A percentile compares a stretch with the other conserved stretches of the same genome.
phyloP scores from a whole-genome alignment of 2,113 vertebrate species.

The Tenrec ecaudatus region DNA sequence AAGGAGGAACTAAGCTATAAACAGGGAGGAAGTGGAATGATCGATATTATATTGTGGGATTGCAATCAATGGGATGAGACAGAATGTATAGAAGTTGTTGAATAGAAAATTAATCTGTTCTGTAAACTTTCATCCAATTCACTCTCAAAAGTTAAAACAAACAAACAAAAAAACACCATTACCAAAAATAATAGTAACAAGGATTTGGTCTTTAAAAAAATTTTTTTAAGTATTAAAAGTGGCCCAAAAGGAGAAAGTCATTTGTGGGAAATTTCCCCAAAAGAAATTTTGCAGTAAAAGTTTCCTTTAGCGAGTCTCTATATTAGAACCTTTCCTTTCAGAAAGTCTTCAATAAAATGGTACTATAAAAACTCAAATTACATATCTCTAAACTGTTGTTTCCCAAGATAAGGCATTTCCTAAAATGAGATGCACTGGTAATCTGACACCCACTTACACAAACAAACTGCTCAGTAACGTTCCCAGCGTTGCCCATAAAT shows the following conservation, averaged over 20 bases:
- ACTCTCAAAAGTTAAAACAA: too few species aligned
- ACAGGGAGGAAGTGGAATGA: too few species aligned
- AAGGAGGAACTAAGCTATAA: too few species aligned
- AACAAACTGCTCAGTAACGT: neutral
- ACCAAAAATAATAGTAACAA: too few species aligned
- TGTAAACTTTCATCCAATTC: too few species aligned
- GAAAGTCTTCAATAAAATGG: conserved; percentile 25
- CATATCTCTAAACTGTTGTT: conserved; percentile 11
- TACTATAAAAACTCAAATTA: conserved; percentile 35
- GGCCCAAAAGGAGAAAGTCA: neutral
- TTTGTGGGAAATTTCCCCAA: neutral
- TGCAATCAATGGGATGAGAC: too few species aligned
- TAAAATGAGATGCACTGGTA: neutral
- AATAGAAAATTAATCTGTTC: too few species aligned
- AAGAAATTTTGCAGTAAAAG: conserved; percentile 36
- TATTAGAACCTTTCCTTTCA: conserved; percentile 53
- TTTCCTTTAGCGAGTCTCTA: conserved; percentile 33
- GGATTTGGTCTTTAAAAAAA: too few species aligned
- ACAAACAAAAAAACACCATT: too few species aligned
- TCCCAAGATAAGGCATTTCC: neutral
- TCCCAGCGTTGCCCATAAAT: neutral
- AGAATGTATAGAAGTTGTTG: too few species aligned
- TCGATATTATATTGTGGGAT: too few species aligned
- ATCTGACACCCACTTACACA: neutral
- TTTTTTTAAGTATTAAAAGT: neutral